These are phyloP conservation scores for Nycticryphes semicollaris DNA, from an alignment of 2,113 vertebrate genomes.

Conservation along the genomic window DNA sequence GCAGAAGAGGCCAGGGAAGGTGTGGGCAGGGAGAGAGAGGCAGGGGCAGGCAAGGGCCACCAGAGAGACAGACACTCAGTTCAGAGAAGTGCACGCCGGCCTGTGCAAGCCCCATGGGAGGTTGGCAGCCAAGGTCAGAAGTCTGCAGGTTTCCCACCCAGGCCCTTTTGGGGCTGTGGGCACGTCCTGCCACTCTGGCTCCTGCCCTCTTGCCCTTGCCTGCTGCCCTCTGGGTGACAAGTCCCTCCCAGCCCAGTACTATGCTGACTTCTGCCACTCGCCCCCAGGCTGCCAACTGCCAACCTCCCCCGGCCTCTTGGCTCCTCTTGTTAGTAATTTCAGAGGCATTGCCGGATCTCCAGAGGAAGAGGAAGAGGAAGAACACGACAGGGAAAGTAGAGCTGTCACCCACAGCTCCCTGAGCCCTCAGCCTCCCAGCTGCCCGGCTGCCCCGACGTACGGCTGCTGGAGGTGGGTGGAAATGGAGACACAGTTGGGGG, in stretches of 20 bases:
- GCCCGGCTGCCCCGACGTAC: rapidly evolving
- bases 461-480: background rate
- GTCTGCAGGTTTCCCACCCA: background rate
- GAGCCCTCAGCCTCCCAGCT: background rate
- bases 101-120: background rate
- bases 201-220: background rate
- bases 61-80: slow-evolving; percentile 27
- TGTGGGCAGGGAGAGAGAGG: background rate
- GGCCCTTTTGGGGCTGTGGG: background rate
- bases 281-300: background rate
- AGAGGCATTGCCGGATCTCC: background rate
- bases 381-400: background rate
- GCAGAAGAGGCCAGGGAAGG: background rate
- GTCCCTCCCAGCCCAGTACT: background rate
- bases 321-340: slow-evolving; percentile 27
- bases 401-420: background rate
- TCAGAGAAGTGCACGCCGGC: background rate
- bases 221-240: background rate
- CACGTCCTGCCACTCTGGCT: background rate
- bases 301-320: background rate
- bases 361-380: background rate
- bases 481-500: background rate
- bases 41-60: background rate
- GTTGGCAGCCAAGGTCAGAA: slow-evolving; percentile 23
- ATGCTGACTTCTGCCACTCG: background rate